phyloP scores from a whole-genome alignment of 2,888 invertebrate species.

The Heteropelma amictum region DNA sequence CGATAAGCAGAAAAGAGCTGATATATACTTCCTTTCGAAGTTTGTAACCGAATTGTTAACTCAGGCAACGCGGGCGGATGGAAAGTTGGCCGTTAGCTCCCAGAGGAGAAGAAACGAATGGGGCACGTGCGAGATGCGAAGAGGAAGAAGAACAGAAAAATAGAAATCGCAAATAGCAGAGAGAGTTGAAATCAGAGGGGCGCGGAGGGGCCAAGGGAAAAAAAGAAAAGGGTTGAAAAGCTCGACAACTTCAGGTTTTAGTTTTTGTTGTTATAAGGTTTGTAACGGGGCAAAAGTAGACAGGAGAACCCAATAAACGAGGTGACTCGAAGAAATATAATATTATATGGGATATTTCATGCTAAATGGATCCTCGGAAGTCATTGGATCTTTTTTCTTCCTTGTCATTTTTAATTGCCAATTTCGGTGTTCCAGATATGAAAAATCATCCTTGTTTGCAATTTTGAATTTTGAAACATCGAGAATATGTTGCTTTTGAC shows the following conservation, averaged over 20 bases:
- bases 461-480: too few relatives aligned
- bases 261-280: conserved; percentile 37
- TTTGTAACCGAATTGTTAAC: conserved; percentile 75
- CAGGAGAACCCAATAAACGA: conserved; percentile 1
- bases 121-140: conserved; percentile 41
- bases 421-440: too few relatives aligned
- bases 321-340: not conserved
- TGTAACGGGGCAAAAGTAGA: conserved; percentile 5
- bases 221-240: conserved; percentile 35
- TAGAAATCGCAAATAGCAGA: conserved; percentile 31
- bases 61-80: conserved; percentile 64
- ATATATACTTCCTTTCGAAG: conserved; percentile 59
- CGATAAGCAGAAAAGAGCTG: conserved; percentile 31
- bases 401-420: too few relatives aligned
- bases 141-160: conserved; percentile 17
- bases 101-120: conserved; percentile 58
- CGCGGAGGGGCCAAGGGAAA: conserved; percentile 14
- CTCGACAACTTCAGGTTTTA: conserved; percentile 24
- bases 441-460: too few relatives aligned
- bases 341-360: conserved; percentile 2
- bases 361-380: not conserved
- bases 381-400: too few relatives aligned
- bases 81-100: conserved; percentile 71
- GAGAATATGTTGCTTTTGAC: too few relatives aligned
- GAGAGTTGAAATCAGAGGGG: conserved; percentile 10